Conservation (phyloP, 2,888 invertebrate genomes). For the Tanaodytes sp. region DNA sequence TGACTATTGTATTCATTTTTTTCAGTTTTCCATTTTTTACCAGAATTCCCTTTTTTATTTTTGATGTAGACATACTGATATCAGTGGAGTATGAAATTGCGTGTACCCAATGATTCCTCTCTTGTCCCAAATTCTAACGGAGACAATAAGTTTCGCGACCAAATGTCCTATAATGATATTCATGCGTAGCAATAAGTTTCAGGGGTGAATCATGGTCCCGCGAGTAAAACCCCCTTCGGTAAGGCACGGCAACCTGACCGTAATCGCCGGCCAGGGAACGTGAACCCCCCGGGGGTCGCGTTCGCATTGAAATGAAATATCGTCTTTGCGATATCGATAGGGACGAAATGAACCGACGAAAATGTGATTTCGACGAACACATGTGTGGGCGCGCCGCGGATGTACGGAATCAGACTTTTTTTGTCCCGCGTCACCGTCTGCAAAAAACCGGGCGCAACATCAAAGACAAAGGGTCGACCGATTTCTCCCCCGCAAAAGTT, state of each 20-base stretch:
- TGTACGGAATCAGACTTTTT: slow-evolving; percentile 50
- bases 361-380: slow-evolving; percentile 43
- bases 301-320: slow-evolving; percentile 65
- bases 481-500: slow-evolving; percentile 15
- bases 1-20: no score
- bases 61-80: no score
- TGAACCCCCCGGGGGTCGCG: slow-evolving; percentile 29
- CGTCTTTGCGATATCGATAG: slow-evolving; percentile 64
- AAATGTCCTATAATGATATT: no score
- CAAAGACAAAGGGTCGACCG: slow-evolving; percentile 35
- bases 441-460: slow-evolving; percentile 20
- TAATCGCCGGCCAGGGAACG: slow-evolving; percentile 61
- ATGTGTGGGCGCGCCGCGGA: slow-evolving; percentile 38
- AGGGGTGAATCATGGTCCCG: slow-evolving; percentile 51
- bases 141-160: no score
- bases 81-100: no score
- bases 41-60: no score
- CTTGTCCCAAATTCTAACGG: no score
- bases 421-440: slow-evolving; percentile 3
- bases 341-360: slow-evolving; percentile 59
- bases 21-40: no score
- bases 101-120: no score
- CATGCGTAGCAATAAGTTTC: no score
- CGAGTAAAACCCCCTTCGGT: slow-evolving; percentile 38
- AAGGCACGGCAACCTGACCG: slow-evolving; percentile 38